Evolutionary conservation across 2,888 invertebrate species (phyloP), one percentile per base, ranked within the genome.

Genomic region (Anthophora plumipes): DNA sequence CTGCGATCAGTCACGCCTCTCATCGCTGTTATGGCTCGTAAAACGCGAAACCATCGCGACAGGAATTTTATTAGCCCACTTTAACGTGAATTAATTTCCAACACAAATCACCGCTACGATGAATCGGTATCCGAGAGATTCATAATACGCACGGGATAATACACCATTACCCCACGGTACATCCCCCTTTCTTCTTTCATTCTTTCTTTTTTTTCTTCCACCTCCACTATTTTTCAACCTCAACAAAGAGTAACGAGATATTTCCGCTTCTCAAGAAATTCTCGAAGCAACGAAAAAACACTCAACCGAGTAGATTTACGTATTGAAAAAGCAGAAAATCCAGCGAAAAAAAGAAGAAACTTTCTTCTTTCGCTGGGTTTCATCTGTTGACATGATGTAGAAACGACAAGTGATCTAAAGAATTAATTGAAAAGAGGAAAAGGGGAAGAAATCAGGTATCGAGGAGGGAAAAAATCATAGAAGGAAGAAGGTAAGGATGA

Each of bases 371-470:
- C 50, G 22, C 20, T 31, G 22, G 46, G 59, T 67, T 74, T 80
- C 70, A 39, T 71, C 77, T 50, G 69, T 78, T 69, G 66, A 76
- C 48, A 66, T 60, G 43, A 57, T 59, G 57, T 64, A 54, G 68
- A 71, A 69, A 63, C 22, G 68, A 50, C 61, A 12, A 60, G 72
- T 66, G 78, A 52, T n/a, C 31, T 69, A 66, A 20, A 41, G 69
- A 57, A 80, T 84, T 82, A 85, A 79, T 68, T 72, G 52, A 77
- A 67, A 61, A 69, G 68, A 67, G 37, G 48, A 69, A 22, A 8
- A n/a, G 31, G 11, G 0, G 25, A n/a, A n/a, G n/a, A 54, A 22
- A 6, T 8, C 25, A 14, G 0, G 39, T 11, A 46, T 1, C 25
- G n/a, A 50, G 22, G 14, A 25, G 7, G 37, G 41, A n/a, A 22